Conservation (phyloP, 2,113 vertebrate species). For the Coturnix japonica region DNA sequence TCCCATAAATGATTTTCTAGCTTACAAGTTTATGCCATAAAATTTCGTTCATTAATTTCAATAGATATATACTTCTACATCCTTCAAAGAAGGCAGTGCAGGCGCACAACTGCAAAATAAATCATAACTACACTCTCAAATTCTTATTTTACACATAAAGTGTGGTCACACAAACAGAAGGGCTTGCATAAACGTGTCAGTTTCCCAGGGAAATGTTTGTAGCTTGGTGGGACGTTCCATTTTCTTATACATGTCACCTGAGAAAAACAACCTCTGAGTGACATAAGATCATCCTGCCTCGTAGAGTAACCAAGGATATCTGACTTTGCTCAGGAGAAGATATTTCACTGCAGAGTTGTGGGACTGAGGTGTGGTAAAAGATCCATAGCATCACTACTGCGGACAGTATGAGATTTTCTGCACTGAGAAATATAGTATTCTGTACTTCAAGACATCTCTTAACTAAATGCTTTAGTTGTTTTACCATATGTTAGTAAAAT, state of each 20-base stretch:
- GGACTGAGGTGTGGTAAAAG: background rate
- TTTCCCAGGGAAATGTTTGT: background rate
- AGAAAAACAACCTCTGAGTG: background rate
- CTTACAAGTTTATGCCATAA: background rate
- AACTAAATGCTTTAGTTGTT: background rate
- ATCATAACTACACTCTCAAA: background rate
- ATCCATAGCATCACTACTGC: background rate
- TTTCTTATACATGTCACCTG: background rate
- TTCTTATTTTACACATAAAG: background rate
- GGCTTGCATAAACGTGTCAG: background rate
- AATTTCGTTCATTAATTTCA: conserved; percentile 26
- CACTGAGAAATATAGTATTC: background rate
- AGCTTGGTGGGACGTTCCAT: background rate
- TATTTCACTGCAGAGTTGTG: background rate
- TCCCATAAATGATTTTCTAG: background rate
- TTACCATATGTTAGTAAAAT: background rate
- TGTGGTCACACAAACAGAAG: background rate
- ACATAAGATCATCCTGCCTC: background rate
- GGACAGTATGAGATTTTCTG: background rate
- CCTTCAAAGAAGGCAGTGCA: background rate
- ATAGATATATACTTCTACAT: background rate
- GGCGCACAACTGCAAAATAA: background rate
- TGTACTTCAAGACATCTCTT: background rate
- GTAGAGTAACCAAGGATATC: background rate
- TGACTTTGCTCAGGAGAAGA: background rate